phyloP scores from a whole-genome alignment of 2,113 vertebrate species.

The Patagioenas fasciata region DNA sequence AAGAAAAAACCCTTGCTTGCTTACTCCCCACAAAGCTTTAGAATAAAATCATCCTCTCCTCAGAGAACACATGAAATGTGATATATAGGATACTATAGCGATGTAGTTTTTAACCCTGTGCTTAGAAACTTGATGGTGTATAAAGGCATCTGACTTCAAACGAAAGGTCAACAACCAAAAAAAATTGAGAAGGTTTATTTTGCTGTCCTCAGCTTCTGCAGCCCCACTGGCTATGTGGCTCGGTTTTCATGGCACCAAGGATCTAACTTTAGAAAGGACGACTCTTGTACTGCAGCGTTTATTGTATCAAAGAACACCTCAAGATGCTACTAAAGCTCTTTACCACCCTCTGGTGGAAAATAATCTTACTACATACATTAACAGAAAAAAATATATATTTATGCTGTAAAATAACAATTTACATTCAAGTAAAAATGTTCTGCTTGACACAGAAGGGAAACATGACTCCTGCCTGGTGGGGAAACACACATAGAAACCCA shows the following conservation, averaged over 20 bases:
- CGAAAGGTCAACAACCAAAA: neutral
- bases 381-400: neutral
- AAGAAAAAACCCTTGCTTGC: neutral
- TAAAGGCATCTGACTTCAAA: neutral
- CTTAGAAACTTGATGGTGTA: neutral
- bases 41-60: neutral
- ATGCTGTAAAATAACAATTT: neutral
- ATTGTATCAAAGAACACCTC: neutral
- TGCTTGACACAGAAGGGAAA: neutral
- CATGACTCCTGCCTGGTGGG: neutral
- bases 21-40: neutral
- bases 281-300: neutral
- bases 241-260: neutral
- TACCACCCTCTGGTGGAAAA: conserved; percentile 55
- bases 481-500: neutral
- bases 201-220: neutral
- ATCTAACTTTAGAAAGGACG: neutral
- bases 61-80: neutral
- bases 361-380: neutral
- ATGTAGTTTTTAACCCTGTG: neutral
- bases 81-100: neutral
- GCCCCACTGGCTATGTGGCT: neutral
- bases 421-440: neutral
- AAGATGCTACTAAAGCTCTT: conserved; percentile 23
- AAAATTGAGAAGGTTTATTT: neutral